Evolutionary conservation across 2,797 vertebrate species (phyloP).

Genomic region (Nyctibius grandis): DNA sequence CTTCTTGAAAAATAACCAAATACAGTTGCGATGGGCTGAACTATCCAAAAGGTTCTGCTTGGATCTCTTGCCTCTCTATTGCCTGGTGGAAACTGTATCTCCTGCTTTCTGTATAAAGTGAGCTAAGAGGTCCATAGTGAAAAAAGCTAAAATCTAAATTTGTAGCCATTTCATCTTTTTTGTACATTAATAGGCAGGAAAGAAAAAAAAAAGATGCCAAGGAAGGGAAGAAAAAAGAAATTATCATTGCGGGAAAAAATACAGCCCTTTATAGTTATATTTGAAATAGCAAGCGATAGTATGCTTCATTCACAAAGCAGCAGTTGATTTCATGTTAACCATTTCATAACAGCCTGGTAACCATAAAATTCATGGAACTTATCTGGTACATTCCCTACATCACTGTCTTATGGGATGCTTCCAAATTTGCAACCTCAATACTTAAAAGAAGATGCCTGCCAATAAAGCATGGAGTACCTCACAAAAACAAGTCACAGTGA

Average conservation of each 20-base stretch:
- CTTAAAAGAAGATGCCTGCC: background rate
- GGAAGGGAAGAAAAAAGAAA: background rate
- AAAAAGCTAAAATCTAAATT: background rate
- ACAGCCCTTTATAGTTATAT: background rate
- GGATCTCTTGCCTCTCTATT: background rate
- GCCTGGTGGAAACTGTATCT: background rate
- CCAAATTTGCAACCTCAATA: background rate
- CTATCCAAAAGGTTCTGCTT: background rate
- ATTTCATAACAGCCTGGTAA: background rate
- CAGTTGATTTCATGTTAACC: background rate
- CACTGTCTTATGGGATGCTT: background rate
- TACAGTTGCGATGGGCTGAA: background rate
- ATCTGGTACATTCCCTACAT: background rate
- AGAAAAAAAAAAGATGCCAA: background rate
- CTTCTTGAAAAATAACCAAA: background rate
- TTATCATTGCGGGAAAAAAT: background rate
- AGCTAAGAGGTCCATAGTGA: background rate
- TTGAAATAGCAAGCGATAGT: background rate
- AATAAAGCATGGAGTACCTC: background rate
- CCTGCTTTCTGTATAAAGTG: background rate
- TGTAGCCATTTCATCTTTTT: background rate
- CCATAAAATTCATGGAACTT: background rate
- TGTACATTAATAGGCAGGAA: background rate
- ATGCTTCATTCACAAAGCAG: background rate
- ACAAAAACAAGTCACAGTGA: background rate